Base-by-base conservation (phyloP, 2,888 invertebrate species). In the Sinotaia quadrata region DNA sequence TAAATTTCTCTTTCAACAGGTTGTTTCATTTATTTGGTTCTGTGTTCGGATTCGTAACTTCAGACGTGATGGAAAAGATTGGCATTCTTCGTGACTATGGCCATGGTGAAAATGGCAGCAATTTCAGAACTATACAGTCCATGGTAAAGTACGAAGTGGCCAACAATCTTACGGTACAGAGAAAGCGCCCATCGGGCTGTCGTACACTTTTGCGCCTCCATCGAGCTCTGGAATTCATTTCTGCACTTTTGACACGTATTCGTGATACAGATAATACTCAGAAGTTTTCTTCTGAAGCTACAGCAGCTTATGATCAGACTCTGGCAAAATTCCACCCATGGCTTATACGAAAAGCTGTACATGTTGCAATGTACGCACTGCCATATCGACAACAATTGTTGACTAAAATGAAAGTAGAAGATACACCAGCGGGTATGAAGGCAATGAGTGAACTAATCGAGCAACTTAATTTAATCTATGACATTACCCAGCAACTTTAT, bases 1-100 rank as follows among this genome's bases (percentile, higher is more conserved):
- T n/a, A n/a, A n/a, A n/a, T n/a, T n/a, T n/a, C n/a, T 7, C 10
- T 34, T 8, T 58, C 12, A 34, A 37, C 88, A 97, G 96, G 89
- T 96, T 97, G 90, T 94, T 97, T 82, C 92, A 93, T 78, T 89
- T 95, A 65, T 93, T 97, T 89, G 97, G 98, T 7, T 91, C 93
- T 73, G 92, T 97, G 34, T 98, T 98, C 87, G 92, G 93, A 8
- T 97, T 97, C 88, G 96, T 98, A 4, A 95, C 94, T 75, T 93
- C 92, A 69, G 98, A 98, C 89, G 92, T 98, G 12, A 92, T 92
- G 78, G 92, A 92, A 75, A 98, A 98, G 91, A 93, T 97, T 68
- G 93, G 93, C 81, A 91, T 94, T 67, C 90, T 97, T 75, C 91
- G 92, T 70, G 90, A 91, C 3, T 90, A 93, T 71, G 84, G 91